Evolutionary conservation across 53 echinoderm and acorn worm species (phyloP).

Genomic region (Echinarachnius parma): DNA sequence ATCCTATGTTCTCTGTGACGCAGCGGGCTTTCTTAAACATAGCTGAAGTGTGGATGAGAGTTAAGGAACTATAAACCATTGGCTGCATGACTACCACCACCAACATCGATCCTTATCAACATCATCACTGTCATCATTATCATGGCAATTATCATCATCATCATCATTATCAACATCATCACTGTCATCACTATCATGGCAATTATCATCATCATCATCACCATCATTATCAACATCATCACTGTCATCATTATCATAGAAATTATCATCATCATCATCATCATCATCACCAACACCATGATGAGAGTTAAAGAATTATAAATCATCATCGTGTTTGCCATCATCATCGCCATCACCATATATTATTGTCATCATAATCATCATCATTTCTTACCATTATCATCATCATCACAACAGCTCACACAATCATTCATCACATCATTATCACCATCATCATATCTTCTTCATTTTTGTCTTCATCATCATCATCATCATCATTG

Average conservation of each 20-base stretch:
- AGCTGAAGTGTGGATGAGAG: slow-evolving; percentile 46
- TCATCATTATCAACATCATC: neutral
- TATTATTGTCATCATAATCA: too few relatives aligned
- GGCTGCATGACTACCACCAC: too few relatives aligned
- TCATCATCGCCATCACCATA: too few relatives aligned
- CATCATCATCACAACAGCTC: too few relatives aligned
- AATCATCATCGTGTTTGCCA: too few relatives aligned
- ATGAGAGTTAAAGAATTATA: neutral
- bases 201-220: neutral
- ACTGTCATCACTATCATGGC: neutral
- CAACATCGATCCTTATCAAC: neutral
- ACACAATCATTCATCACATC: too few relatives aligned
- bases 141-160: neutral
- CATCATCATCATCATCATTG: too few relatives aligned
- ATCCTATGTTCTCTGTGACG: slow-evolving; percentile 75
- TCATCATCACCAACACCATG: neutral
- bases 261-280: slow-evolving; percentile 4
- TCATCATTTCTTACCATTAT: too few relatives aligned
- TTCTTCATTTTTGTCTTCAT: too few relatives aligned
- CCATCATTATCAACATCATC: neutral
- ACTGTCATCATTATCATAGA: neutral
- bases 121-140: neutral
- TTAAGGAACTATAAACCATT: too few relatives aligned
- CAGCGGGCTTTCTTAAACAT: slow-evolving; percentile 72
- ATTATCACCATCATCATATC: too few relatives aligned